Evolutionary conservation across 2,888 invertebrate species (phyloP), one percentile per base, ranked within the genome.

Genomic region (Augiades crinisus): DNA sequence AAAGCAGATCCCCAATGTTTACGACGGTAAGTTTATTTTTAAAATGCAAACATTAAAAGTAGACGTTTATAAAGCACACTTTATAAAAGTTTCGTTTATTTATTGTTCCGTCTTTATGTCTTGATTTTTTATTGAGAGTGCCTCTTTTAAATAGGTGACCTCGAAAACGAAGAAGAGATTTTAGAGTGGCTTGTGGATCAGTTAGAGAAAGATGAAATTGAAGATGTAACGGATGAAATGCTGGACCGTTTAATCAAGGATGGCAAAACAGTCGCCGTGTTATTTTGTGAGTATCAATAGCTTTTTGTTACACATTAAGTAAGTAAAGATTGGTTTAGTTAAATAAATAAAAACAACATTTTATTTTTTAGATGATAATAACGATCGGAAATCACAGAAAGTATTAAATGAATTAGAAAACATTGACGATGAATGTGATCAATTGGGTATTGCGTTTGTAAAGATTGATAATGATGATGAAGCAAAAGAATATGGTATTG

Each of bases 211-310:
- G 97, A 98, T 78, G 97, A 97, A 90, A 98, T 98, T 65, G 97
- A 98, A 90, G 97, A 98, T 82, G 95, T 98, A 36, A 97, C 97
- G 41, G 97, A 97, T 80, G 97, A 97, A 86, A 97, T 97, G 96
- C 90, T 98, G 64, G 96, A 97, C 76, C 95, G 94, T 74, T 91
- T 98, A 59, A 94, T 98, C 60, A 95, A 95, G 70, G 96, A 96
- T 71, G 96, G 96, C 62, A 96, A 96, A 80, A 95, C 94, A 61
- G 91, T 98, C 65, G 96, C 97, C 57, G 97, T 97, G 54, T 90
- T 98, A 54, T 98, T 98, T 82, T 97, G 97, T 97, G 92, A 93
- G 94, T 86, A 55, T 45, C 53, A 33, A 47, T 22, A 33, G 36
- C 50, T 34, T 54, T 55, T 21, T 37, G 16, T 5, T 10, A 16